Percentiles rank a stretch among this genome's conserved stretches.
Conservation (phyloP, 2,888 invertebrate species). For the Brachyptera putata region DNA sequence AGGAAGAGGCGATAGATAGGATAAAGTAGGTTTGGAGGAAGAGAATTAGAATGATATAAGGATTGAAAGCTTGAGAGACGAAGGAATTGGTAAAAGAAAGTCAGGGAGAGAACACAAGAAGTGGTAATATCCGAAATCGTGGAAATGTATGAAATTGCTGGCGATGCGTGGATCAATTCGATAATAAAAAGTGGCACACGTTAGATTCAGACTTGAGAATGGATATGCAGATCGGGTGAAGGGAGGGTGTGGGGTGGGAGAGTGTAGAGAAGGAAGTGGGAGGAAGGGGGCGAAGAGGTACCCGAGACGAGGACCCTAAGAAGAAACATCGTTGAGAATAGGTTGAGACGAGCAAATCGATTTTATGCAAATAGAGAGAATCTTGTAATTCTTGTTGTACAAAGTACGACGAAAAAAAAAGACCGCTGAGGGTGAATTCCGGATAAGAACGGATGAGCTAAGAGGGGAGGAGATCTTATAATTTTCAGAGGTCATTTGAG, state of each 20-base stretch:
- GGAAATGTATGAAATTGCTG: conserved; percentile 11
- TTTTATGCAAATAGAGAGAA: conserved; percentile 18
- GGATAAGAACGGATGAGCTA: conserved; percentile 14
- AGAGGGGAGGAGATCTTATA: background rate
- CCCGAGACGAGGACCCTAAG: conserved; percentile 8
- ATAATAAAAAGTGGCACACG: conserved; percentile 14
- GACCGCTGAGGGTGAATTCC: background rate
- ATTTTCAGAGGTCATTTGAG: background rate
- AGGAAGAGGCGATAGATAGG: no score
- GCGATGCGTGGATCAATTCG: conserved; percentile 5
- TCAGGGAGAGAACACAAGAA: background rate
- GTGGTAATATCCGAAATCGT: conserved; percentile 1
- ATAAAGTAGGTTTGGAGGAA: no score
- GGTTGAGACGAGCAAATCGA: conserved; percentile 11
- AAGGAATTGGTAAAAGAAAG: background rate
- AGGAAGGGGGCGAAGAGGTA: background rate
- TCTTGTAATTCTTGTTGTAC: conserved; percentile 21
- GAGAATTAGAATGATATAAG: conserved; percentile 7
- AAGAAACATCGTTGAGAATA: conserved; percentile 10
- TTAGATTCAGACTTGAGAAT: conserved; percentile 3
- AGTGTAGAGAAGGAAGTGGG: background rate
- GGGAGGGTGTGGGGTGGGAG: background rate
- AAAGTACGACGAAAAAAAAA: conserved; percentile 19
- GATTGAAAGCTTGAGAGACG: conserved; percentile 1
- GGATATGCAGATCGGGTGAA: conserved; percentile 11